Base-by-base conservation (phyloP, 2,888 invertebrate species). In the Chesias legatella region DNA sequence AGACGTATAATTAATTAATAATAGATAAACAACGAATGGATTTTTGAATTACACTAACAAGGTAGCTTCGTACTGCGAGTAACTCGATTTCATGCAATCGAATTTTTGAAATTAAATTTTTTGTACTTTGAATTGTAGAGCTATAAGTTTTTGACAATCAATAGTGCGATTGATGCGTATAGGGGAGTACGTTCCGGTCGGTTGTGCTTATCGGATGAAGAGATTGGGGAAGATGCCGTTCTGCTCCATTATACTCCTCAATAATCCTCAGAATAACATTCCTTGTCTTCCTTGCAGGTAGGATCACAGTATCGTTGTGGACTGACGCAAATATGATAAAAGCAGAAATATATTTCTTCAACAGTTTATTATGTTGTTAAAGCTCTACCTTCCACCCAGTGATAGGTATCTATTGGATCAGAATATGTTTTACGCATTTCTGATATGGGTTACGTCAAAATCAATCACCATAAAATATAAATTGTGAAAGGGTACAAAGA, bases 181-280 rank as follows among this genome's bases (percentile, higher is more conserved):
- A 58, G 75, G 80, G 80, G 76, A 73, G 66, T 52, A 48, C 73
- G 85, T 85, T 85, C 82, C 86, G 79, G 79, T 82, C 70, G 78
- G 75, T 67, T 79, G 82, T 82, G 67, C 72, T 78, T 73, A 79
- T 81, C 81, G 75, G 77, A 80, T 82, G 76, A 79, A 71, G 73
- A 74, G 73, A 71, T 75, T 73, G 74, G 76, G 77, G 74, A 69
- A 72, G 64, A 73, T 61, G 57, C 54, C 70, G 82, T 83, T 84
- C 79, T 81, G 84, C 79, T 70, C 80, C 81, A 83, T 85, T 85
- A 78, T 83, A 63, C 75, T 62, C 58, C 44, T 63, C 68, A 69
- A 72, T 77, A 79, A 82, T 77, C 76, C 70, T 67, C 48, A 51
- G 53, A 64, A 53, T 56, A 56, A 60, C 50, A 51, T 51, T 54